Conservation (phyloP, 1,140 invertebrate species). For the Augochlora pura region DNA sequence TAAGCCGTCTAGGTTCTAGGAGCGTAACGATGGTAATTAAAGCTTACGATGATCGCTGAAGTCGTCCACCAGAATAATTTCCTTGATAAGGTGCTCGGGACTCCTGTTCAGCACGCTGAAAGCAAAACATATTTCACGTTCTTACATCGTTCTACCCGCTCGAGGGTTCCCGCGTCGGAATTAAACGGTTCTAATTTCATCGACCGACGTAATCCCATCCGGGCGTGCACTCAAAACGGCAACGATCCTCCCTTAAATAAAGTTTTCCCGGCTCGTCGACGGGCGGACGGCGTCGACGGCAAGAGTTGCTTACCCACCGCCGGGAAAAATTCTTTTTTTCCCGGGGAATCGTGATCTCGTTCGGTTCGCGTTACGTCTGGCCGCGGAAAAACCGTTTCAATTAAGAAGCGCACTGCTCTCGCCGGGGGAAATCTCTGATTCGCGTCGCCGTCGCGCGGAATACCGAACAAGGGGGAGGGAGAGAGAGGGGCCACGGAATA, state of each 20-base stretch:
- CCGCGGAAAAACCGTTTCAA: slow-evolving; percentile 61
- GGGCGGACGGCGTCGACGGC: too few relatives aligned
- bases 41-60: slow-evolving; percentile 96
- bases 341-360: slow-evolving; percentile 33
- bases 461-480: background rate
- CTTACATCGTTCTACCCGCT: background rate
- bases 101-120: slow-evolving; percentile 95
- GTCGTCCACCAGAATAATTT: slow-evolving; percentile 99
- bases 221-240: slow-evolving; percentile 22
- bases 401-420: slow-evolving; percentile 60
- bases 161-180: background rate
- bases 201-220: slow-evolving; percentile 23
- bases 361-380: slow-evolving; percentile 2
- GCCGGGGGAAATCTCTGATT: slow-evolving; percentile 65
- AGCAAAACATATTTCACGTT: slow-evolving; percentile 30
- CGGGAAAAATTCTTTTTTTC: slow-evolving; percentile 30
- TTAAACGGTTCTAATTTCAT: slow-evolving; percentile 54
- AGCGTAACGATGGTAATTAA: background rate
- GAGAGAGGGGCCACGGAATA: background rate
- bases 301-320: slow-evolving; percentile 32
- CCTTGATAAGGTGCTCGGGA: slow-evolving; percentile 95
- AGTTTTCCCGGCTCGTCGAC: slow-evolving; percentile 30
- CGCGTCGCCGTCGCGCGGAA: slow-evolving; percentile 32
- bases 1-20: too few relatives aligned
- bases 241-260: slow-evolving; percentile 43